phyloP scores from a whole-genome alignment of 2,113 vertebrate genomes.

The Butastur rufipennis region DNA sequence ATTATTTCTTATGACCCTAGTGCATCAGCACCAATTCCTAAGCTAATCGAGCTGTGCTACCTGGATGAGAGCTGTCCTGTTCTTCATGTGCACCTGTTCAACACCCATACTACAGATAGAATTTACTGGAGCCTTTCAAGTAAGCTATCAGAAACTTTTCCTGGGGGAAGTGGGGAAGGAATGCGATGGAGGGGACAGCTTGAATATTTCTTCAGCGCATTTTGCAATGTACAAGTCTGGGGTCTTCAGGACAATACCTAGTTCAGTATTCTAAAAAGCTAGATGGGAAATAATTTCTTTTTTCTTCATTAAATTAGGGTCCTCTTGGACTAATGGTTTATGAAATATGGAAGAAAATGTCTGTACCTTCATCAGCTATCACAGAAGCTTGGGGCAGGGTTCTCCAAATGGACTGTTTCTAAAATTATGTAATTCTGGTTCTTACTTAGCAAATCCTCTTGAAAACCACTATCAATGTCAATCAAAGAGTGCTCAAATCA shows the following conservation, averaged over 20 bases:
- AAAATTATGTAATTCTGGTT: not conserved
- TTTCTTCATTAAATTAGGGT: not conserved
- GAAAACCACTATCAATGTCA: constrained; percentile 6
- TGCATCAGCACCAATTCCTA: not conserved
- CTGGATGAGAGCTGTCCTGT: not conserved
- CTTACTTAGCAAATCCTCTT: not conserved
- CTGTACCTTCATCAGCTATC: not conserved
- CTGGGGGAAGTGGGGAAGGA: not conserved
- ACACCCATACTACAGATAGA: not conserved
- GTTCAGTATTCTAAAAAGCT: not conserved
- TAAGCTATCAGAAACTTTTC: not conserved
- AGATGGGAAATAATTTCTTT: not conserved
- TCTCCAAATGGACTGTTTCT: not conserved
- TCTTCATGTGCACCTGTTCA: not conserved
- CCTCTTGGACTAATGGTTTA: not conserved
- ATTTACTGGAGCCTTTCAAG: not conserved
- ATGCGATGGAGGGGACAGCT: not conserved
- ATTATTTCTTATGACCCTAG: not conserved
- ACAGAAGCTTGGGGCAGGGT: not conserved
- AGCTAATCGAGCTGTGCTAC: not conserved
- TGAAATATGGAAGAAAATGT: not conserved
- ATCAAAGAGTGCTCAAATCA: not conserved
- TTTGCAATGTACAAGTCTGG: not conserved
- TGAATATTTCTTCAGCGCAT: not conserved
- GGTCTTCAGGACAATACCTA: not conserved